Evolutionary conservation across 2,888 invertebrate genomes (phyloP).

Genomic region (Melieria picta): DNA sequence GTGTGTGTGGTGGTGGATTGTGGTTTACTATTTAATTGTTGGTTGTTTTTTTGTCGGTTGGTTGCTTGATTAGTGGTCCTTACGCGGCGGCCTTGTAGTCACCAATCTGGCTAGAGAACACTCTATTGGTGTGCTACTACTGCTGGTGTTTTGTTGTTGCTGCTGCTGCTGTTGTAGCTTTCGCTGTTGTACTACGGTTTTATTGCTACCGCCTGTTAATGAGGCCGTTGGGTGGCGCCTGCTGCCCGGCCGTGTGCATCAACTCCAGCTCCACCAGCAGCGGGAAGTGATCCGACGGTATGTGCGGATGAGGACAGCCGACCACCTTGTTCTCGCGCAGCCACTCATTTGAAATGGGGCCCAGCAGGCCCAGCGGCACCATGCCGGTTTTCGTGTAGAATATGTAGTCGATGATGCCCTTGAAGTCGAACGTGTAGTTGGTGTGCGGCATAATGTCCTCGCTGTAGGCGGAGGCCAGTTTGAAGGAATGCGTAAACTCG

Average conservation of each 20-base stretch:
- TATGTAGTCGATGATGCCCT: slow-evolving; percentile 99
- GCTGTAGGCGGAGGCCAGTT: slow-evolving; percentile 93
- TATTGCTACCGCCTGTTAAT: slow-evolving; percentile 86
- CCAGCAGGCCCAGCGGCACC: slow-evolving; percentile 93
- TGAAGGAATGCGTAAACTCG: slow-evolving; percentile 96
- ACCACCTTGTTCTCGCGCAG: slow-evolving; percentile 95
- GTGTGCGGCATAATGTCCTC: slow-evolving; percentile 97
- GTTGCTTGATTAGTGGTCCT: slow-evolving; percentile 14
- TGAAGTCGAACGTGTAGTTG: slow-evolving; percentile 99
- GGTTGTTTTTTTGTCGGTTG: slow-evolving; percentile 6
- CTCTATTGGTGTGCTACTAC: slow-evolving; percentile 36
- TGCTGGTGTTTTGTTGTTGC: slow-evolving; percentile 40
- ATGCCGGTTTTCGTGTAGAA: slow-evolving; percentile 97
- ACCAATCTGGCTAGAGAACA: not conserved
- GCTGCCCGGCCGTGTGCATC: slow-evolving; percentile 78
- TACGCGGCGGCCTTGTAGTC: slow-evolving; percentile 21
- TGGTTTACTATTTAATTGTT: slow-evolving; percentile 27
- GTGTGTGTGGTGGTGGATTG: slow-evolving; percentile 21
- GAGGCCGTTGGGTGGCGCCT: slow-evolving; percentile 79
- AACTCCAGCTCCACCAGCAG: slow-evolving; percentile 90
- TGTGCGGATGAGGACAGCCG: slow-evolving; percentile 97
- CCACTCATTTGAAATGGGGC: slow-evolving; percentile 94
- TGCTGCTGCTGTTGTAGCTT: slow-evolving; percentile 21
- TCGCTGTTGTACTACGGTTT: slow-evolving; percentile 45
- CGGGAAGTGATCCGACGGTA: slow-evolving; percentile 96